Base-by-base conservation (phyloP, 2,888 invertebrate species). In the Aleiodes alternator region DNA sequence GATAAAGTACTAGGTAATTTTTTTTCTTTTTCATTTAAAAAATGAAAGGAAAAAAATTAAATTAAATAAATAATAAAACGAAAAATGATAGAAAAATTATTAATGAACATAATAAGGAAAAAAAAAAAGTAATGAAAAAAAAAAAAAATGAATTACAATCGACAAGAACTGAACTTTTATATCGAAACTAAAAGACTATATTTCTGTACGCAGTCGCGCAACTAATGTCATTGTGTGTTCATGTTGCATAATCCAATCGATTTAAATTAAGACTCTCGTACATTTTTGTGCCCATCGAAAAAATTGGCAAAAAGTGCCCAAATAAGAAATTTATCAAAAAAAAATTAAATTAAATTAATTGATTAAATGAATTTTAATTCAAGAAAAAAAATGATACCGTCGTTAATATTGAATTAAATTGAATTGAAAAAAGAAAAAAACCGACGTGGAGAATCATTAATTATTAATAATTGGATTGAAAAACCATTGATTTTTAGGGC, bases 151-250 rank as follows among this genome's bases (percentile, higher is more conserved):
- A 43, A 43, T 43, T 87, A 86, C 84, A 87, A 86, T 87, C 85
- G 87, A 88, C 87, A 88, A 85, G 89, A 88, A 89, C 89, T 89
- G 89, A 88, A 88, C 85, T 89, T 89, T 89, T 89, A 88, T 89
- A 89, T 88, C 86, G 88, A 88, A 89, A 89, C 88, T 88, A 86
- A 89, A 89, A 89, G 89, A 89, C 88, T 89, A 89, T 88, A 88
- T 88, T 87, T 89, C 88, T 89, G 87, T 89, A 89, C 88, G 87
- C 88, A 87, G 87, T 89, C 87, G 87, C 86, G 86, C 86, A 89
- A 87, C 86, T 88, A 88, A 68, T 87, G 87, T 88, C 87, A 87
- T 88, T 88, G 88, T 88, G 88, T 87, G 88, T 89, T 89, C 88
- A 88, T 87, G 83, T 88, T 88, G 87, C 87, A 89, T 88, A 88